Evolutionary conservation across 37 sponge, comb jelly and placozoan genomes (phyloP).

Genomic region (Cladorhizidae sp.): DNA sequence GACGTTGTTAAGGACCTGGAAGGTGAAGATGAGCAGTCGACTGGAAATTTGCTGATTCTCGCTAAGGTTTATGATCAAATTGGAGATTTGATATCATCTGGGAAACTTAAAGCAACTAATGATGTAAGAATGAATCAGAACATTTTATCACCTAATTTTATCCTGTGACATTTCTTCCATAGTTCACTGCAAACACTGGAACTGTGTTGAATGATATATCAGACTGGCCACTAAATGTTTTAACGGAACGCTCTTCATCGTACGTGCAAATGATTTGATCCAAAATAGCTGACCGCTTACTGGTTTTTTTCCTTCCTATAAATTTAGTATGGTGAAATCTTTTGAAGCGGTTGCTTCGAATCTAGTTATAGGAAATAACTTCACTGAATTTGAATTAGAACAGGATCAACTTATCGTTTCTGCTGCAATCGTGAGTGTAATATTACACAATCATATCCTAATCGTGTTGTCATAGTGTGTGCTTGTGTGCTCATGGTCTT

Average conservation of each 20-base stretch:
- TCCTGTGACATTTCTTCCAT: background rate
- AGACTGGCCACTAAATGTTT: conserved; percentile 38
- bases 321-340: conserved; percentile 30
- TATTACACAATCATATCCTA: background rate
- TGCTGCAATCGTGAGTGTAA: conserved; percentile 34
- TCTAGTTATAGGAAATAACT: conserved; percentile 14
- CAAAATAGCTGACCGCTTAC: background rate
- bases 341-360: conserved; percentile 30
- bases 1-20: background rate
- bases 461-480: too few species aligned
- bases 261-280: background rate
- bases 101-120: background rate
- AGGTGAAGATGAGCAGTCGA: conserved; percentile 22
- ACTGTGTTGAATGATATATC: conserved; percentile 29
- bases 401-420: conserved; percentile 12
- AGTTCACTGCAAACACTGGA: conserved; percentile 29
- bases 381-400: background rate
- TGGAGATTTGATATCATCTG: background rate
- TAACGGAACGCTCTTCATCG: conserved; percentile 26
- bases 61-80: conserved; percentile 7
- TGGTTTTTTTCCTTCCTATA: background rate
- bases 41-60: conserved; percentile 13
- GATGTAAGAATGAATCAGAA: conserved; percentile 2
- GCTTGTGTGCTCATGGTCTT: too few species aligned
- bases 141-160: background rate